Base-by-base conservation (phyloP, 2,113 vertebrate species). In the Periophthalmus modestus region DNA sequence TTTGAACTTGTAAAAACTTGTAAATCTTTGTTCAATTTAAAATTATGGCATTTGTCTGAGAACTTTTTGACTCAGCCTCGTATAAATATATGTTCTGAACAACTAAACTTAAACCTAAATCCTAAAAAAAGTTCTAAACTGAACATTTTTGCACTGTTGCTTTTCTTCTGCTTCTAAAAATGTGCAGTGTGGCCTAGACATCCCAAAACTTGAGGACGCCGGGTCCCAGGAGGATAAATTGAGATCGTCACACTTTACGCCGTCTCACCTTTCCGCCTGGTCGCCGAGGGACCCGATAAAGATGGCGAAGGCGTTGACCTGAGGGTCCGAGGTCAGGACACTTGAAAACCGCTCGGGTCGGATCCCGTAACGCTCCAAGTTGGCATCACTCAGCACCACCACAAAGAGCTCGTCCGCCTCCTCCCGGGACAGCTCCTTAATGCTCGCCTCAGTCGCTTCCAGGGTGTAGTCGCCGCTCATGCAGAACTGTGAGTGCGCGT, bases 271-370 rank as follows among this genome's bases (percentile, higher is more conserved):
- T 81, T 95, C 93, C n/a, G 97, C 98, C 89, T 99, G 97, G 82
- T 98, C 92, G 12, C 98, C 98, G 28, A 99, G 94, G 13, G 98
- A 98, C 11, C 98, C 97, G 57, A 99, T 98, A 82, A 99, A 99
- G 88, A 99, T 93, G 84, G 96, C 96, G 0, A 98, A 99, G 76
- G 96, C 97, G 68, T 98, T 95, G 78, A 99, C 95, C 92, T 97
- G 95, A 5, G 95, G 88, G 77, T 97, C 92, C 62, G 93, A 91
- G 14, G 95, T 98, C 78, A 99, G 92, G 47, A 86, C 90, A 0
- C 87, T 92, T 66, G 97, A 95, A 23, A 99, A 96, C 19, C 78
- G 94, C 2, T 94, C 86, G 0, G 97, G 95, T 0, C 65, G 90
- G 83, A 99, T 99, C 54, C 97, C 96, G 0, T 99, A 99, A 23